These are phyloP conservation scores for Galeopterus variegatus DNA, from an alignment of 2,113 vertebrate species.

Conservation along the genomic window DNA sequence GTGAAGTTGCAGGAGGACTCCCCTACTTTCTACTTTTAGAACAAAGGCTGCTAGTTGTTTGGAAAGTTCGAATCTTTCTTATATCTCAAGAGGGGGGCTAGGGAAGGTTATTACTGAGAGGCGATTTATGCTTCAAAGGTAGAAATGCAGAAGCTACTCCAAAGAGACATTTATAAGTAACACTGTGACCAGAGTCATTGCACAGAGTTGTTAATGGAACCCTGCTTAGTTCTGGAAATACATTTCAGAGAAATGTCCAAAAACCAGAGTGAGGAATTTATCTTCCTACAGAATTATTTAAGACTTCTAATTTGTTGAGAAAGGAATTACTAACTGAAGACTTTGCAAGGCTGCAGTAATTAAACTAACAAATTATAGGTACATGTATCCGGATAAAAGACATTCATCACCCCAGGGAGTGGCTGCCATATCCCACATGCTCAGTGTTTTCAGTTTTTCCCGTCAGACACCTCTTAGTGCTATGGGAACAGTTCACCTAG, in stretches of 20 bases:
- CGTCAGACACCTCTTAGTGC: not conserved
- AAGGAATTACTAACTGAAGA: slow-evolving; percentile 77
- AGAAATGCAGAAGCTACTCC: slow-evolving; percentile 66
- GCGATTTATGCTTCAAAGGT: slow-evolving; percentile 58
- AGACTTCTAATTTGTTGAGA: slow-evolving; percentile 80
- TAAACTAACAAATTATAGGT: slow-evolving; percentile 84
- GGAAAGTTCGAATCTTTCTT: slow-evolving; percentile 67
- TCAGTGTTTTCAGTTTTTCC: not conserved
- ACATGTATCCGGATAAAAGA: slow-evolving; percentile 73
- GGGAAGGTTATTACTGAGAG: slow-evolving; percentile 73
- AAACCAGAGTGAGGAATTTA: slow-evolving; percentile 73
- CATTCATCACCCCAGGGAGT: slow-evolving; percentile 57
- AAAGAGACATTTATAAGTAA: slow-evolving; percentile 61
- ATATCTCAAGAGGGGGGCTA: not conserved
- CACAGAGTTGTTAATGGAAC: slow-evolving; percentile 36
- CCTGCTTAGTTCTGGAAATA: slow-evolving; percentile 77
- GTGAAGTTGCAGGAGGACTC: not conserved
- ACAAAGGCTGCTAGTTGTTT: slow-evolving; percentile 55
- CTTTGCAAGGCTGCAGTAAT: slow-evolving; percentile 78
- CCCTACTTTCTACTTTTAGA: slow-evolving; percentile 21
- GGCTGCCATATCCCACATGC: not conserved
- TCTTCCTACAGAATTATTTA: slow-evolving; percentile 83
- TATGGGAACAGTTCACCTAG: not conserved
- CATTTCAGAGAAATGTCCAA: slow-evolving; percentile 75
- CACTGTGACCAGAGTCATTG: not conserved